A percentile compares a stretch with the other conserved stretches of the same genome.
Conservation (phyloP, 2,113 vertebrate species). For the Pseudorasbora parva region DNA sequence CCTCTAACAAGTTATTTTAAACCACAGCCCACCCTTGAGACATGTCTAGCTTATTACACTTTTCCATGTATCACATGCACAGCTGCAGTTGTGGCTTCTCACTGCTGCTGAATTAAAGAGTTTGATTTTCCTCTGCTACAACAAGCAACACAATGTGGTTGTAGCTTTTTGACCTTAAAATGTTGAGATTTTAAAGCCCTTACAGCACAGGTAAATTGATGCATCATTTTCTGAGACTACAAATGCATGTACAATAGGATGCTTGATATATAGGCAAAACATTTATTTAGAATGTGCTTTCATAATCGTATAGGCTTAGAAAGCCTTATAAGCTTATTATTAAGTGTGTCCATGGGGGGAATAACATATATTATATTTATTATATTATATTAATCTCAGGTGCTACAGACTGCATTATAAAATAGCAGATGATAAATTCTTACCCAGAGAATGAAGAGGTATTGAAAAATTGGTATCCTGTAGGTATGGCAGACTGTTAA, state of each 20-base stretch:
- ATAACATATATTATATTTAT: neutral
- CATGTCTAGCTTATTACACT: conserved; percentile 5
- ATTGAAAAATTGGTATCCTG: neutral
- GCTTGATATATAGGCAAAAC: neutral
- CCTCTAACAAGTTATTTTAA: conserved; percentile 34
- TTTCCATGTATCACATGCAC: conserved; percentile 27
- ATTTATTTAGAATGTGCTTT: neutral
- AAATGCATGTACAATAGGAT: neutral
- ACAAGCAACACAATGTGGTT: neutral
- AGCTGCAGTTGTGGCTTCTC: conserved; percentile 15
- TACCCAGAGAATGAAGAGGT: neutral
- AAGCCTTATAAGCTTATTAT: neutral
- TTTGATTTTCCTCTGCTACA: neutral
- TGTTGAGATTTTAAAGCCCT: neutral
- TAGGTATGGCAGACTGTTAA: neutral
- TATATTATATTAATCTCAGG: neutral
- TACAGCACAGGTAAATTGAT: neutral
- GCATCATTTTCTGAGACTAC: neutral
- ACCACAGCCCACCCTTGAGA: conserved; percentile 22
- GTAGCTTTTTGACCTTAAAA: conserved; percentile 13
- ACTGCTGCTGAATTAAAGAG: conserved; percentile 31
- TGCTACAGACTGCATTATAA: neutral
- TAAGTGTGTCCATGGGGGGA: neutral
- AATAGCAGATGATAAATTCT: neutral
- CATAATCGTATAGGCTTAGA: neutral